These are phyloP conservation scores for Siphamia tubifer DNA, from an alignment of 2,113 vertebrate species.

Conservation along the genomic window DNA sequence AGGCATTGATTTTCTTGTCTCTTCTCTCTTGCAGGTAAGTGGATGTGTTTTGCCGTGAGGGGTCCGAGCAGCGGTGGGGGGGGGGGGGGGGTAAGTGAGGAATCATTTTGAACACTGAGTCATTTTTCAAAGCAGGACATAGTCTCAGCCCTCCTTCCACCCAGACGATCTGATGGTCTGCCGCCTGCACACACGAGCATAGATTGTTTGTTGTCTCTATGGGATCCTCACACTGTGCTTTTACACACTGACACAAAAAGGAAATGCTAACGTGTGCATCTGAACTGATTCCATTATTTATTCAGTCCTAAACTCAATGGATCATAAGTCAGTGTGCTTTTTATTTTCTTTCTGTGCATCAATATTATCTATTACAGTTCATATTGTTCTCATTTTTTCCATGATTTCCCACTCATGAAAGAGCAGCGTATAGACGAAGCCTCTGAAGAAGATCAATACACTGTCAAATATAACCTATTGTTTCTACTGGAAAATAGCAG, in stretches of 20 bases:
- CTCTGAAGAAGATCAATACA: not conserved
- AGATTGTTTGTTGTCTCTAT: not conserved
- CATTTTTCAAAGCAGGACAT: slow-evolving; percentile 62
- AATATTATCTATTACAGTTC: slow-evolving; percentile 46
- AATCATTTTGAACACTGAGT: slow-evolving; percentile 56
- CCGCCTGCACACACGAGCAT: not conserved
- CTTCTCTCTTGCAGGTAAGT: slow-evolving; percentile 77
- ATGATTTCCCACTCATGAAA: slow-evolving; percentile 7
- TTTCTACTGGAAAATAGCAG: too few relatives aligned
- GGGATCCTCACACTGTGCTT: not conserved
- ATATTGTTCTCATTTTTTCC: not conserved
- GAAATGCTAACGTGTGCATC: not conserved
- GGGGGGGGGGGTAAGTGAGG: slow-evolving; percentile 62
- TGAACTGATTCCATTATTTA: slow-evolving; percentile 66
- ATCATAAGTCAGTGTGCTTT: slow-evolving; percentile 70
- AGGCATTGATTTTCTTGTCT: slow-evolving; percentile 75
- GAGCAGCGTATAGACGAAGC: not conserved
- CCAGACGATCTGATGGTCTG: slow-evolving; percentile 27
- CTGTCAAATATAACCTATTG: too few relatives aligned
- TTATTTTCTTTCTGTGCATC: slow-evolving; percentile 77
- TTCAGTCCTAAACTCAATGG: slow-evolving; percentile 58
- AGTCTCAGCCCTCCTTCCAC: slow-evolving; percentile 30
- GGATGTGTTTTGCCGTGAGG: slow-evolving; percentile 66
- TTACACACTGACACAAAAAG: not conserved
- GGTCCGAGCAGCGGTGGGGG: slow-evolving; percentile 53